Percentiles rank a stretch among this genome's conserved stretches.
Evolutionary conservation across 2,888 invertebrate genomes (phyloP).

Genomic region (Sesia apiformis): DNA sequence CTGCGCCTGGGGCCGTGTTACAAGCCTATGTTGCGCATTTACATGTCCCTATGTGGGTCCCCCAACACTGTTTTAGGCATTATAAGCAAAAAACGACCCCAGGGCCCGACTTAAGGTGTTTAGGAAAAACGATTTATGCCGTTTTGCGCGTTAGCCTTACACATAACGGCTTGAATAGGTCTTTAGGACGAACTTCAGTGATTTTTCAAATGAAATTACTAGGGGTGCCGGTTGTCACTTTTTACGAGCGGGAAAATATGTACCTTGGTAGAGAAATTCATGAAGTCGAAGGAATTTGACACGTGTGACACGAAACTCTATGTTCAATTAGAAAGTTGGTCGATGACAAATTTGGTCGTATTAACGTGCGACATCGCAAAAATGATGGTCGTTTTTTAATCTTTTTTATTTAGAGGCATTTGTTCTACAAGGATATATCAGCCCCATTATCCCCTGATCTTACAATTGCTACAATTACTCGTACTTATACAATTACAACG

Average conservation of each 20-base stretch:
- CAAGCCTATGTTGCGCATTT: constrained; percentile 11
- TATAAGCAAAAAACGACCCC: constrained; percentile 11
- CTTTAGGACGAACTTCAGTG: neutral
- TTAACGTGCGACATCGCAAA: too few relatives aligned
- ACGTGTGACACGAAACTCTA: too few relatives aligned
- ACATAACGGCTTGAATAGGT: neutral
- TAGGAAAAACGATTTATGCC: constrained; percentile 23
- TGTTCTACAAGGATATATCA: too few relatives aligned
- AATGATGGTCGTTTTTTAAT: too few relatives aligned
- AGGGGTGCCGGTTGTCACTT: neutral
- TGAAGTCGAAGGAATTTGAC: too few relatives aligned
- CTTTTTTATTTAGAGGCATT: too few relatives aligned
- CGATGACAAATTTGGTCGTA: too few relatives aligned
- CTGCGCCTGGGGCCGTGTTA: constrained; percentile 2
- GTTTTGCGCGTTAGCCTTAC: constrained; percentile 3
- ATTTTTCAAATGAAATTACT: neutral
- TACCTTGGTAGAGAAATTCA: neutral
- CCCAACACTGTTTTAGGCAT: constrained; percentile 17
- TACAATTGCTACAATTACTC: too few relatives aligned
- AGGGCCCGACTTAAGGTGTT: constrained; percentile 16
- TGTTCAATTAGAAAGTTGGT: too few relatives aligned
- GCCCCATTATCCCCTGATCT: too few relatives aligned
- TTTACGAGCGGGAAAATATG: neutral
- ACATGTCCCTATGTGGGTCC: constrained; percentile 14
- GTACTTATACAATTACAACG: too few relatives aligned